phyloP scores from a whole-genome alignment of 2,113 vertebrate genomes.

The Oreocharis arfaki region DNA sequence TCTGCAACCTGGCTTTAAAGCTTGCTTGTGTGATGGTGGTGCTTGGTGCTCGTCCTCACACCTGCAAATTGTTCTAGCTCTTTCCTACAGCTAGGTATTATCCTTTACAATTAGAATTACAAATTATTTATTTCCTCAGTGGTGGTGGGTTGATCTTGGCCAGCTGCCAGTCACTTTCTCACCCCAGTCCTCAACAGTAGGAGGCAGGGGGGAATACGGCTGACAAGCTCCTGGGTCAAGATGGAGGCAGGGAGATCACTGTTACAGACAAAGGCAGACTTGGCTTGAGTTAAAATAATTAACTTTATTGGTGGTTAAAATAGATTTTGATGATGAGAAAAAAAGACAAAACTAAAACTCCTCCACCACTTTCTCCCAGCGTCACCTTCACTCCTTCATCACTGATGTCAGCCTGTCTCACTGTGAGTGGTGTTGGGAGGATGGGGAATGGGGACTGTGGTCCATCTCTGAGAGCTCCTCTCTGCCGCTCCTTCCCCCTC shows the following conservation, averaged over 20 bases:
- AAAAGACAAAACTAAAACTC: not conserved
- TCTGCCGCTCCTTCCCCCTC: not conserved
- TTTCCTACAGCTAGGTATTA: not conserved
- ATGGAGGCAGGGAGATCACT: not conserved
- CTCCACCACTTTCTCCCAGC: not conserved
- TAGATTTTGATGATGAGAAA: not conserved
- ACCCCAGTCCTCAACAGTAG: not conserved
- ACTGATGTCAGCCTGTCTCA: too few species aligned
- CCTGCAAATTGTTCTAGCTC: not conserved
- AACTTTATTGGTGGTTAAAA: not conserved
- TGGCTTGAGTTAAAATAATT: not conserved
- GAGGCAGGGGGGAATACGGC: not conserved
- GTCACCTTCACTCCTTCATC: not conserved
- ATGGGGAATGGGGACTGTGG: not conserved
- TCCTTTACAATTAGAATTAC: not conserved
- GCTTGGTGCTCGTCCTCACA: not conserved
- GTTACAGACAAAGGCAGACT: not conserved
- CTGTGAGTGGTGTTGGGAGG: not conserved
- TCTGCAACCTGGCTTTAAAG: not conserved
- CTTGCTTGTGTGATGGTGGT: not conserved
- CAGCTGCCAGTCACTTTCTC: not conserved
- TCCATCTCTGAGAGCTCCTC: not conserved
- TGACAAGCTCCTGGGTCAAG: not conserved
- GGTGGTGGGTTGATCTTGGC: not conserved
- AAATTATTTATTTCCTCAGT: not conserved